Percentiles rank a stretch among this genome's conserved stretches.
These are phyloP conservation scores for Coenonympha arcania DNA, from an alignment of 2,888 invertebrate genomes.

Conservation along the genomic window DNA sequence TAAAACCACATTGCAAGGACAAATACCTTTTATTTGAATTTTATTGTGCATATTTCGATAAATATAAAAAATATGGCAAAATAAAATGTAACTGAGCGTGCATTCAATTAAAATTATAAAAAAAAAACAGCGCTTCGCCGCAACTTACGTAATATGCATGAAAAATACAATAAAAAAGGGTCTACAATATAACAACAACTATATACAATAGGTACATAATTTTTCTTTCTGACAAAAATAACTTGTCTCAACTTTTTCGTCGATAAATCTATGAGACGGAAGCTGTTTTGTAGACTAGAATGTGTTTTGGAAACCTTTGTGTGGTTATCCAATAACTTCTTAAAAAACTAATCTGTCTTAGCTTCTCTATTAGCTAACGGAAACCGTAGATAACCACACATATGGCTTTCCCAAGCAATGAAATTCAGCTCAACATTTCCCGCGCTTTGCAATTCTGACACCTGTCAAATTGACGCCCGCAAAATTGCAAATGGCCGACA, in stretches of 20 bases:
- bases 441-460: slow-evolving; percentile 24
- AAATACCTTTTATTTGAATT: slow-evolving; percentile 69
- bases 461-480: slow-evolving; percentile 14
- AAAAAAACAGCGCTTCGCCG: slow-evolving; percentile 33
- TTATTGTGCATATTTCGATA: slow-evolving; percentile 71
- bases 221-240: slow-evolving; percentile 50
- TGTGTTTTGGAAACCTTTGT: slow-evolving; percentile 34
- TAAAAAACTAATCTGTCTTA: slow-evolving; percentile 16
- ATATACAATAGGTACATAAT: slow-evolving; percentile 44
- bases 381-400: slow-evolving; percentile 31
- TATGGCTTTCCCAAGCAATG: slow-evolving; percentile 35
- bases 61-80: slow-evolving; percentile 67
- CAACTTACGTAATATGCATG: slow-evolving; percentile 17
- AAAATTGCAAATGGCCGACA: slow-evolving; percentile 28
- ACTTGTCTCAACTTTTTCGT: slow-evolving; percentile 39
- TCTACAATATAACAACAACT: slow-evolving; percentile 42
- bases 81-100: slow-evolving; percentile 56
- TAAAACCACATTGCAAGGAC: slow-evolving; percentile 58
- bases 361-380: too few relatives aligned
- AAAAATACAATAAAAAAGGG: slow-evolving; percentile 31
- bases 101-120: slow-evolving; percentile 34
- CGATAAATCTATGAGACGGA: slow-evolving; percentile 52
- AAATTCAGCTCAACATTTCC: slow-evolving; percentile 32
- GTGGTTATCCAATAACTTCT: slow-evolving; percentile 17
- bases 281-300: slow-evolving; percentile 59